These are phyloP conservation scores for Tholera decimalis DNA, from an alignment of 2,888 invertebrate species.

Conservation along the genomic window DNA sequence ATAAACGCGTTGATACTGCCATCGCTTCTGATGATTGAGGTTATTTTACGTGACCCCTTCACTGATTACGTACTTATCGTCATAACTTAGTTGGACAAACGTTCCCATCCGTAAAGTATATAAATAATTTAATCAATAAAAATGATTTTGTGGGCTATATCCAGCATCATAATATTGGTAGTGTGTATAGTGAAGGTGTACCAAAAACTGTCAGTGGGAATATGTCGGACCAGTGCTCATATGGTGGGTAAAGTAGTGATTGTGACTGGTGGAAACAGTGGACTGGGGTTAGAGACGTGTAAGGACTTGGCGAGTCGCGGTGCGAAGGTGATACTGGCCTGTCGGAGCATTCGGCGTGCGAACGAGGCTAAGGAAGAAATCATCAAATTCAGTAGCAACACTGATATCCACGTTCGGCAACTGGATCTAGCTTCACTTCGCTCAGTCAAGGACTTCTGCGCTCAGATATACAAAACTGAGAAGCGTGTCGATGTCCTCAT, in stretches of 20 bases:
- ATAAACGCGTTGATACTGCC: conserved; percentile 68
- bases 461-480: conserved; percentile 87
- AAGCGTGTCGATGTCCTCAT: conserved; percentile 90
- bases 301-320: conserved; percentile 88
- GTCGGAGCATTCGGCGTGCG: conserved; percentile 84
- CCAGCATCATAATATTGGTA: conserved; percentile 66
- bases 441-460: conserved; percentile 91
- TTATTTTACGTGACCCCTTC: conserved; percentile 61
- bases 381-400: conserved; percentile 80
- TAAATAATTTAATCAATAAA: conserved; percentile 50
- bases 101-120: conserved; percentile 30
- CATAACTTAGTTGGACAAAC: conserved; percentile 43
- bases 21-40: conserved; percentile 54
- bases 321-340: conserved; percentile 89
- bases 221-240: conserved; percentile 85
- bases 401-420: conserved; percentile 78
- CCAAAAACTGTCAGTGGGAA: conserved; percentile 84
- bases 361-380: conserved; percentile 82
- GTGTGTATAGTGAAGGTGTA: conserved; percentile 79
- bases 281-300: conserved; percentile 90
- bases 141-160: conserved; percentile 74
- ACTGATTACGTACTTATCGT: conserved; percentile 48
- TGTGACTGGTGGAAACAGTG: conserved; percentile 87
- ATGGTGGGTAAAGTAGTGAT: conserved; percentile 88
- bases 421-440: conserved; percentile 86